These are phyloP conservation scores for Pantala flavescens DNA, from an alignment of 1,140 invertebrate species.

Conservation along the genomic window DNA sequence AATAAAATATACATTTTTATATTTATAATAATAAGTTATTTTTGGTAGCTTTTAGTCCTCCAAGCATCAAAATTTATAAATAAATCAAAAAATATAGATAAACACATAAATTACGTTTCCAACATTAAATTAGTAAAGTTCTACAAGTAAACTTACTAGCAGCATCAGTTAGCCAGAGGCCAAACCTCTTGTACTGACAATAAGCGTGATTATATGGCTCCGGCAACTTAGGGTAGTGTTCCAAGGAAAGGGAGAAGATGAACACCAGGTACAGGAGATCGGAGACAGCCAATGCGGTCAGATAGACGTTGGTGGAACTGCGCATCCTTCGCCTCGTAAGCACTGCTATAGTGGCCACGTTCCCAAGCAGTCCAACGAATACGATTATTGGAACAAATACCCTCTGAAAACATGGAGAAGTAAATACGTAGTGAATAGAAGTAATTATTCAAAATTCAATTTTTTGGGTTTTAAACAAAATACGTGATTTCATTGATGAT, in stretches of 20 bases:
- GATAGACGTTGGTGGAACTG: slow-evolving; percentile 62
- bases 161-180: slow-evolving; percentile 49
- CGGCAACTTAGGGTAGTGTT: slow-evolving; percentile 45
- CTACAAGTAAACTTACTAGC: slow-evolving; percentile 40
- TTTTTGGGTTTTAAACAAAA: too few relatives aligned
- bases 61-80: too few relatives aligned
- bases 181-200: slow-evolving; percentile 46
- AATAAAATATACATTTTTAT: too few relatives aligned
- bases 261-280: slow-evolving; percentile 60
- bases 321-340: slow-evolving; percentile 62
- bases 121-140: too few relatives aligned
- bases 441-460: too few relatives aligned
- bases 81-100: too few relatives aligned
- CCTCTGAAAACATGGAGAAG: slow-evolving; percentile 38
- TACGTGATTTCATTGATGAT: too few relatives aligned
- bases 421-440: too few relatives aligned
- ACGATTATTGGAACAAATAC: slow-evolving; percentile 58
- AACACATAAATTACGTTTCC: too few relatives aligned
- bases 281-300: slow-evolving; percentile 59
- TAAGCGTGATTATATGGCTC: slow-evolving; percentile 33
- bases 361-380: slow-evolving; percentile 56
- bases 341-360: slow-evolving; percentile 59
- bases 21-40: too few relatives aligned
- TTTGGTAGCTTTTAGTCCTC: too few relatives aligned
- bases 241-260: slow-evolving; percentile 51